Conservation (phyloP, 2,888 invertebrate genomes). For the Antheraea assamensis region DNA sequence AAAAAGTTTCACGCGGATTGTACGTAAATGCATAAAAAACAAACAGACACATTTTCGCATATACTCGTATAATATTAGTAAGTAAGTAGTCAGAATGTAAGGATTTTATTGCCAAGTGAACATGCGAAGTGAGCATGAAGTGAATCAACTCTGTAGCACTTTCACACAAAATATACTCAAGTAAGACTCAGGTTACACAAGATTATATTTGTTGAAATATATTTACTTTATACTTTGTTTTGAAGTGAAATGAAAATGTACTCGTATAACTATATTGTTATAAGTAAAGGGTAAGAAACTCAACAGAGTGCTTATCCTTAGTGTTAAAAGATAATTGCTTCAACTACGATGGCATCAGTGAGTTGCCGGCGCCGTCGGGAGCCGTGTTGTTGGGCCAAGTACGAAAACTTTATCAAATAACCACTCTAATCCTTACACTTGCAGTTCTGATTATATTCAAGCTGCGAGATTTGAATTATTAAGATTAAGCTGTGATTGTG, state of each 20-base stretch:
- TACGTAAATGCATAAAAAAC: too few species aligned
- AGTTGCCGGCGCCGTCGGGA: slow-evolving; percentile 25
- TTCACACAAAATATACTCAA: background rate
- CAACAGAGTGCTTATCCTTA: background rate
- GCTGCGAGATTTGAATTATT: slow-evolving; percentile 72
- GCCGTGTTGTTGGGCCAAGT: slow-evolving; percentile 37
- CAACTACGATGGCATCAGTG: slow-evolving; percentile 11
- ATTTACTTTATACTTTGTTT: background rate
- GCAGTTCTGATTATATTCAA: slow-evolving; percentile 72
- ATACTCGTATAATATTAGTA: too few species aligned
- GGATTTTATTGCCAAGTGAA: too few species aligned
- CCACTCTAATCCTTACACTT: slow-evolving; percentile 61
- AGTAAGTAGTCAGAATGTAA: too few species aligned
- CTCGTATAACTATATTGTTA: slow-evolving; percentile 3
- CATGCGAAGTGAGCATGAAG: too few species aligned
- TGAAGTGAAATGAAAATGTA: background rate
- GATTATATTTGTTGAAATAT: background rate
- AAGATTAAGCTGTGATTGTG: slow-evolving; percentile 74
- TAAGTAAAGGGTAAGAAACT: slow-evolving; percentile 9
- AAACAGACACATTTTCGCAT: background rate
- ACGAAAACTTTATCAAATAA: slow-evolving; percentile 69
- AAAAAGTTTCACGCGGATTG: too few species aligned
- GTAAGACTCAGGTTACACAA: background rate
- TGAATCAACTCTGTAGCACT: too few species aligned
- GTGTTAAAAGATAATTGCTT: slow-evolving; percentile 11